Evolutionary conservation across 1,140 invertebrate species (phyloP), one percentile per base, ranked within the genome.

Genomic region (Brachionus sp.): DNA sequence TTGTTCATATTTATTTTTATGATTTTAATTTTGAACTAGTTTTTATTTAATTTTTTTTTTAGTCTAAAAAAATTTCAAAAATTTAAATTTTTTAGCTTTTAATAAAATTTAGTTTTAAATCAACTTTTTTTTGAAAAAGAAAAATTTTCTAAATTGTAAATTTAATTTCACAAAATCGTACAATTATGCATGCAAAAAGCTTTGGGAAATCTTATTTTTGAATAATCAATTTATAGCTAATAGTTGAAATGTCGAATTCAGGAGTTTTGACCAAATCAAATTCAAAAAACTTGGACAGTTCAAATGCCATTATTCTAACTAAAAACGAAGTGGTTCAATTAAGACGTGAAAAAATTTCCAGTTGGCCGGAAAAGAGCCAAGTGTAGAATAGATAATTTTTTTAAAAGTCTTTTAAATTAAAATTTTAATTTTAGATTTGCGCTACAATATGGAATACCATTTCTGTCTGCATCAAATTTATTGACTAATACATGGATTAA

Each of bases 401-500:
- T 3, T 3, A 46, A 75, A 46, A 75, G 44, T 50, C 0, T 29
- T n/a, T 46, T 46, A 44, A 42, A 73, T 37, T 42, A 7, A 44
- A 19, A 42, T 1, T 39, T 42, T 46, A 2, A 29, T 75, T 46
- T 23, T 46, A 75, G 77, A 62, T 16, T 39, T 25, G 46, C 77
- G 37, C 77, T 80, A 12, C 57, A 80, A 42, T 80, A 80, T 66
- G 77, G 77, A 12, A 33, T 66, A 12, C 35, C 39, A 9, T 46
- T n/a, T 80, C 12, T 80, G 16, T 50, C 35, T 10, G 29, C 42
- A 44, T 80, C 62, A 29, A 80, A 80, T 16, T 12, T 66, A 4
- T 39, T 66, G 7, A 62, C 77, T n/a, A 80, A 80, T 16, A 62
- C 62, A n/a, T 57, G 16, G 19, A 62, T 80, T 42, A 80, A 80